These are phyloP conservation scores for Nomada flava DNA, from an alignment of 2,888 invertebrate species.

Conservation along the genomic window DNA sequence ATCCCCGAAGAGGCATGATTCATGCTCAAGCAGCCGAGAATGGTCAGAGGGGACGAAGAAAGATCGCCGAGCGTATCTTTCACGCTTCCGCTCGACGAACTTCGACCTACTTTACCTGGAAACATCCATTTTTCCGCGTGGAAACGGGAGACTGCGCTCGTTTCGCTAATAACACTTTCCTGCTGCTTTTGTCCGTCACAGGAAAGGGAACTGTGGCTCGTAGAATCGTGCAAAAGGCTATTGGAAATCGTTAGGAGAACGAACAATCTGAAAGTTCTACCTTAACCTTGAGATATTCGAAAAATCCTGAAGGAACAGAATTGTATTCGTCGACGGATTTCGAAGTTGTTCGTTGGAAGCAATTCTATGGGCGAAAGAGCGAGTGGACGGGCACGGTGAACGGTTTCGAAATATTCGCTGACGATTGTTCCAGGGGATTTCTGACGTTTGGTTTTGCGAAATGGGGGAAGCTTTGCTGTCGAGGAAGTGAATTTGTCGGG, in stretches of 20 bases:
- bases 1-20: constrained; percentile 27
- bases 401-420: background rate
- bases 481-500: background rate
- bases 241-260: background rate
- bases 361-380: background rate
- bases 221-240: background rate
- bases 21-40: constrained; percentile 23
- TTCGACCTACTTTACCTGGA: constrained; percentile 53
- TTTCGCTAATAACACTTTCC: constrained; percentile 55
- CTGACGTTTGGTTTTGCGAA: background rate
- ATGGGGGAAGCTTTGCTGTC: background rate
- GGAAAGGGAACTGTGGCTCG: background rate
- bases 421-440: background rate
- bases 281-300: background rate
- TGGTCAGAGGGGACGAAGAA: constrained; percentile 40
- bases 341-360: background rate
- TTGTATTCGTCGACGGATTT: background rate
- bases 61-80: constrained; percentile 42
- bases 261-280: background rate
- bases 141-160: constrained; percentile 39
- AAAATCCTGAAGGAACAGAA: background rate
- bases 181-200: background rate
- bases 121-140: constrained; percentile 41
- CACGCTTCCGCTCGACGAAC: constrained; percentile 30
- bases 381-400: background rate